Percentiles rank a stretch among this genome's conserved stretches.
Evolutionary conservation across 2,797 vertebrate genomes (phyloP).

Genomic region (Coregonus suidteri): DNA sequence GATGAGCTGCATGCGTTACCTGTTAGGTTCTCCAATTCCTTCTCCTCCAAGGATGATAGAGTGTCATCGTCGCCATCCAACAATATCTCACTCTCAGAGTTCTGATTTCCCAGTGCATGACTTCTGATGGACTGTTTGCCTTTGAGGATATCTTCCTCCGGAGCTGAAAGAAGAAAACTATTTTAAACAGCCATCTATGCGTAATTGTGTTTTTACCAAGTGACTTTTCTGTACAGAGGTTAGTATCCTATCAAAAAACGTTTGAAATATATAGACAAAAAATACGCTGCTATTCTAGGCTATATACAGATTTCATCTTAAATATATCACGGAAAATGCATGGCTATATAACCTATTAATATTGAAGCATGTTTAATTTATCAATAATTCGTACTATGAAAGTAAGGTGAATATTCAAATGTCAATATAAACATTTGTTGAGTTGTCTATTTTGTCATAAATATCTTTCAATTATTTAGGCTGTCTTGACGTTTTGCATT

Average conservation of each 20-base stretch:
- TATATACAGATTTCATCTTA: background rate
- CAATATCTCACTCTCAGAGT: slow-evolving; percentile 86
- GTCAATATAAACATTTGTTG: background rate
- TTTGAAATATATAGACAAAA: background rate
- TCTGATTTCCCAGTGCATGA: slow-evolving; percentile 90
- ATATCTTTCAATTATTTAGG: background rate
- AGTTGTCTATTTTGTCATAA: background rate
- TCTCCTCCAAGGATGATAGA: slow-evolving; percentile 93
- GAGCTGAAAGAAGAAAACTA: slow-evolving; percentile 72
- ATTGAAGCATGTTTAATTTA: background rate
- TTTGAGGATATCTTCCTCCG: slow-evolving; percentile 92
- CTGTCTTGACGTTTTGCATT: background rate
- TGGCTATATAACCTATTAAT: background rate
- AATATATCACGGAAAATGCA: background rate
- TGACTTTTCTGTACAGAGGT: slow-evolving; percentile 19
- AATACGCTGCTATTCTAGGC: background rate
- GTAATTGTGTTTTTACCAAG: slow-evolving; percentile 8
- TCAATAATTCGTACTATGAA: background rate
- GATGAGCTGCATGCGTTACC: slow-evolving; percentile 73
- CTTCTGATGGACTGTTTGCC: slow-evolving; percentile 93
- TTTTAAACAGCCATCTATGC: background rate
- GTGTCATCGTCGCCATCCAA: slow-evolving; percentile 93
- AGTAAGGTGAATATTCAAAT: background rate
- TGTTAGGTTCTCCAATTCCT: slow-evolving; percentile 92
- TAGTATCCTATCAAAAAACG: slow-evolving; percentile 13